Evolutionary conservation across 2,888 invertebrate species (phyloP).

Genomic region (Cantharis flavilabris): DNA sequence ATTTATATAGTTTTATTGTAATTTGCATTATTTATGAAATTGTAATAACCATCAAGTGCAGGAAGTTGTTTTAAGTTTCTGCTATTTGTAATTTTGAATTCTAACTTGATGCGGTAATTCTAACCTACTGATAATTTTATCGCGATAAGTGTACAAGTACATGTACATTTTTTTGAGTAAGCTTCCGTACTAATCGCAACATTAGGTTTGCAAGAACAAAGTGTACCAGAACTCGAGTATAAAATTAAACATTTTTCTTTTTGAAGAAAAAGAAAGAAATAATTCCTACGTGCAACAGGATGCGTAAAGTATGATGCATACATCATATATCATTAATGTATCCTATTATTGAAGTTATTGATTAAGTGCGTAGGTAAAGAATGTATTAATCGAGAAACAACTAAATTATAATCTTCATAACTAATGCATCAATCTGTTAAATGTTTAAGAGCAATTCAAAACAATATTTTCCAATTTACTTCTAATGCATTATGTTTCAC

Average conservation of each 20-base stretch:
- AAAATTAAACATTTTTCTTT: background rate
- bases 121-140: background rate
- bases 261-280: no score
- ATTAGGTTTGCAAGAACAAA: background rate
- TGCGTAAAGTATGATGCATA: background rate
- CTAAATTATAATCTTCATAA: background rate
- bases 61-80: background rate
- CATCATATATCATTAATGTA: background rate
- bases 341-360: background rate
- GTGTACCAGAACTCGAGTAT: background rate
- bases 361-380: background rate
- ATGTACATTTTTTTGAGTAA: background rate
- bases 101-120: background rate
- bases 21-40: slow-evolving; percentile 5
- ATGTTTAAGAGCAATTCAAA: background rate
- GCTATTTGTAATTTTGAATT: slow-evolving; percentile 1
- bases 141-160: background rate
- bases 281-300: background rate
- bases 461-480: background rate
- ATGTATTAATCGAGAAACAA: background rate
- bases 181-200: background rate
- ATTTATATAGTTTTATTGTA: background rate
- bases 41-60: background rate
- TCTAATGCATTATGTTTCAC: slow-evolving; percentile 1
- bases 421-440: background rate